Evolutionary conservation across 2,888 invertebrate genomes (phyloP), one percentile per base, ranked within the genome.

Genomic region (Chrysina gloriosa): DNA sequence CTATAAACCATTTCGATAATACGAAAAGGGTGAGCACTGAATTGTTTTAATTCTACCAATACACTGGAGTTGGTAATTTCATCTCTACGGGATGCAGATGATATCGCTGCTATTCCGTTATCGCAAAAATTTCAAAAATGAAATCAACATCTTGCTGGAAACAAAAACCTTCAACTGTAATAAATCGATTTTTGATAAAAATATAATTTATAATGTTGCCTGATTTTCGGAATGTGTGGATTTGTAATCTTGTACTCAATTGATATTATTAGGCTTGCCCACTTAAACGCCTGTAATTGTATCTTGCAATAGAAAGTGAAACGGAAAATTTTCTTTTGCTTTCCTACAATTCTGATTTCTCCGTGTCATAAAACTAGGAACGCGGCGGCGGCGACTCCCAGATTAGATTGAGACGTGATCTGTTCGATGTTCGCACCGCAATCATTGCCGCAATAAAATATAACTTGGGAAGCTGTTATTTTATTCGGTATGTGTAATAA

Each of bases 1-100:
- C 45, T 19, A 45, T 4, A 45, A 2, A 45, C 45, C 45, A 45
- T 45, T 45, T 45, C 21, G n/a, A n/a, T n/a, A n/a, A n/a, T n/a
- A n/a, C 7, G 2, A 36, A 36, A 36, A n/a, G n/a, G n/a, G n/a
- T n/a, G n/a, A n/a, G n/a, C n/a, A n/a, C n/a, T n/a, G n/a, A n/a
- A n/a, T n/a, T n/a, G n/a, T n/a, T n/a, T n/a, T n/a, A n/a, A n/a
- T n/a, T n/a, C n/a, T n/a, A n/a, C n/a, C n/a, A n/a, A n/a, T n/a
- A n/a, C n/a, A n/a, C n/a, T n/a, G n/a, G n/a, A n/a, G n/a, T n/a
- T n/a, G n/a, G n/a, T n/a, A n/a, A n/a, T n/a, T n/a, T n/a, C n/a
- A n/a, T n/a, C n/a, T n/a, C 31, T 31, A 31, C 9, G 7, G 7
- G n/a, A 31, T 31, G 7, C 3, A 1, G 9, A 9, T 1, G 9